Percentiles rank a stretch among this genome's conserved stretches.
Conservation (phyloP, 2,797 vertebrate species). For the Taeniopygia guttata region DNA sequence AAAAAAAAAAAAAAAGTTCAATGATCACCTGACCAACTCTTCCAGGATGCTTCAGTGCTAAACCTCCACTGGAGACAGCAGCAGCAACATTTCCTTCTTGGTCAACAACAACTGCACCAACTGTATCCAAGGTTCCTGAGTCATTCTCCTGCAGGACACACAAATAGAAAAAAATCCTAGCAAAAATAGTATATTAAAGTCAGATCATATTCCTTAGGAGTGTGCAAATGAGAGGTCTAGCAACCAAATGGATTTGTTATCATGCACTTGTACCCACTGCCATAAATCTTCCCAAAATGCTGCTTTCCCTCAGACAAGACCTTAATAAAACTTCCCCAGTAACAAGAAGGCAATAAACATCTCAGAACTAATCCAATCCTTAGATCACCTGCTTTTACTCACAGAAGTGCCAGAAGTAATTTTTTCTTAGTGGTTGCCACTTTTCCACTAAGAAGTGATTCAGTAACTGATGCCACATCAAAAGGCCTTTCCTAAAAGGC, state of each 20-base stretch:
- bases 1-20: background rate
- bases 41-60: slow-evolving; percentile 97
- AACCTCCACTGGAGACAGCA: slow-evolving; percentile 96
- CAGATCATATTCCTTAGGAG: background rate
- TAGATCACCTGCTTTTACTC: background rate
- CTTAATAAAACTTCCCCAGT: background rate
- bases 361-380: background rate
- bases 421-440: background rate
- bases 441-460: background rate
- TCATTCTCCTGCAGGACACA: slow-evolving; percentile 77
- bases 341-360: background rate
- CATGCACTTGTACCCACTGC: background rate
- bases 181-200: background rate
- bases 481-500: background rate
- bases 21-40: slow-evolving; percentile 91
- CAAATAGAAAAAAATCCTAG: background rate
- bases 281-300: background rate
- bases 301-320: background rate
- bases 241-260: background rate
- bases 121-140: slow-evolving; percentile 91
- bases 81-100: slow-evolving; percentile 97
- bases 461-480: background rate
- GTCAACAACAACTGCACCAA: slow-evolving; percentile 96
- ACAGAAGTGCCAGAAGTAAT: background rate
- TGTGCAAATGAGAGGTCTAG: background rate